A percentile compares a stretch with the other conserved stretches of the same genome.
phyloP scores from a whole-genome alignment of 2,888 invertebrate genomes.

The Rhingia rostrata region DNA sequence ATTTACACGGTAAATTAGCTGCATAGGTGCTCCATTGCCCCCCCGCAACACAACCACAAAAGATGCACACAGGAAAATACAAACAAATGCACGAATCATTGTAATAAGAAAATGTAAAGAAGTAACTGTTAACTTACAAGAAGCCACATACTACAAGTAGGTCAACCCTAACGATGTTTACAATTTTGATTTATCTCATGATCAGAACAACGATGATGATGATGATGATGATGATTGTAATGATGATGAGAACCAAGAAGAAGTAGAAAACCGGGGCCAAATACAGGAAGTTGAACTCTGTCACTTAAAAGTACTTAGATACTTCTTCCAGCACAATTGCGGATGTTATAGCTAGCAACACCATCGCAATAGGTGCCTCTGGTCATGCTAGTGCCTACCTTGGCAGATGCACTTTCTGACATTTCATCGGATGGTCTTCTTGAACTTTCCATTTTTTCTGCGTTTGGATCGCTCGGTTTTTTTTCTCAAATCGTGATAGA shows the following conservation, averaged over 20 bases:
- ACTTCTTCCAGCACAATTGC: neutral
- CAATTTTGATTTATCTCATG: constrained; percentile 64
- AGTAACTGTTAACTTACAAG: constrained; percentile 62
- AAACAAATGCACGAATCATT: constrained; percentile 31
- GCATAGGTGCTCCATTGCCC: constrained; percentile 39
- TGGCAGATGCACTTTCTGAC: constrained; percentile 21
- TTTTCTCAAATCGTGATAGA: constrained; percentile 20
- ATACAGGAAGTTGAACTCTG: constrained; percentile 66
- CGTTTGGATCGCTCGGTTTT: neutral
- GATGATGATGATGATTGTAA: constrained; percentile 17
- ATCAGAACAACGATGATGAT: constrained; percentile 56
- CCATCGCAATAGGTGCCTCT: too few species aligned
- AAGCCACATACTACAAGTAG: constrained; percentile 62
- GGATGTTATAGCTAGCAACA: too few species aligned
- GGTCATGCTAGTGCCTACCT: too few species aligned
- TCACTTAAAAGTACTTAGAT: constrained; percentile 45
- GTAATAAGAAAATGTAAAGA: constrained; percentile 43
- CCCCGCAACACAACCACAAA: neutral
- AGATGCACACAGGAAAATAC: constrained; percentile 28
- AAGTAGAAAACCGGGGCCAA: constrained; percentile 17
- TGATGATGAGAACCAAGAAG: constrained; percentile 13
- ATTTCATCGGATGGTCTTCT: constrained; percentile 1
- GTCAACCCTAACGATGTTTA: constrained; percentile 74
- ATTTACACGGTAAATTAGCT: constrained; percentile 72
- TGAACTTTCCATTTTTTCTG: constrained; percentile 22